Conservation (phyloP, 1,140 invertebrate genomes). For the Bilobella aurantiaca region DNA sequence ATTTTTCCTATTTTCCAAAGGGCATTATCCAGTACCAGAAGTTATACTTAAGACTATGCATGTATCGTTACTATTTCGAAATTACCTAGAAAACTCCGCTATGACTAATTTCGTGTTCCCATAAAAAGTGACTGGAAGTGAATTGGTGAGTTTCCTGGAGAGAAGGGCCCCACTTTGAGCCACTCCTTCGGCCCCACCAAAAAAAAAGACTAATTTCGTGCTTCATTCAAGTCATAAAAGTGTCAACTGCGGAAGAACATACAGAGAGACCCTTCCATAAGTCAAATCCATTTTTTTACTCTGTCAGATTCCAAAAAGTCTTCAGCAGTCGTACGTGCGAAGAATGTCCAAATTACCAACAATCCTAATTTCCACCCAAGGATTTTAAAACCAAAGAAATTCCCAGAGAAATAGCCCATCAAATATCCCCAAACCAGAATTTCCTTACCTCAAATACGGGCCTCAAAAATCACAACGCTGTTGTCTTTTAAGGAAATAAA, state of each 20-base stretch:
- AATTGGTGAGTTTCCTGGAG: background rate
- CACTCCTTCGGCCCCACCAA: background rate
- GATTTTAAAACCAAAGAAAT: no score
- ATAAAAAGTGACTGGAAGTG: background rate
- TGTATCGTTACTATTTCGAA: no score
- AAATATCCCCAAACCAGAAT: no score
- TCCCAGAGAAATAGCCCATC: no score
- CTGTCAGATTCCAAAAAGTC: no score
- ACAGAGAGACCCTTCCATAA: background rate
- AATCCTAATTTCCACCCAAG: no score
- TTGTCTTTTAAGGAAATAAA: no score
- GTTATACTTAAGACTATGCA: background rate
- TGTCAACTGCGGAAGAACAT: background rate
- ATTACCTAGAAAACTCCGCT: no score
- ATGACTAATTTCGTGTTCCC: background rate
- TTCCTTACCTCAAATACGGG: no score
- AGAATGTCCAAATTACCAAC: no score
- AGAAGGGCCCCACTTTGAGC: background rate
- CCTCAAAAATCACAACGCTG: no score
- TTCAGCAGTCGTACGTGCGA: no score
- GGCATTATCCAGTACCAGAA: background rate
- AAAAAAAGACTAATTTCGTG: background rate
- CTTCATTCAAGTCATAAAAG: background rate
- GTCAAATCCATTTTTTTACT: constrained; percentile 1
- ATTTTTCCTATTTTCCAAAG: background rate